Base-by-base conservation (phyloP, 2,888 invertebrate genomes). In the Ophioninae sp. region DNA sequence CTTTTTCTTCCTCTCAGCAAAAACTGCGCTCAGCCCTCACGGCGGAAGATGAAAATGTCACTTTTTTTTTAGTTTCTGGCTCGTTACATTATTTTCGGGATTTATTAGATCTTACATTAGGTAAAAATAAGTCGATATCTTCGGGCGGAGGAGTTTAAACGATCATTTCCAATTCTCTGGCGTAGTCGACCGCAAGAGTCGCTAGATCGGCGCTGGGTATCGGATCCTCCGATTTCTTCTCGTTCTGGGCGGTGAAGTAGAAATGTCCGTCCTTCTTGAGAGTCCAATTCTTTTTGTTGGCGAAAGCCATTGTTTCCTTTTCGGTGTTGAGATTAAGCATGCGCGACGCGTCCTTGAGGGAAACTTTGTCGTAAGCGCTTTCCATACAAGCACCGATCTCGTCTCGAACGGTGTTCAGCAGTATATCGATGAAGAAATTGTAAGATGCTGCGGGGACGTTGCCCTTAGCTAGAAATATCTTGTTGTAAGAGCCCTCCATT, bases 401-500 rank as follows among this genome's bases (percentile, higher is more conserved):
- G 88, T 97, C 97, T 69, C 99, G 95, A 50, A 99, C 98, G 0
- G 99, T 99, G 89, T 99, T 97, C 72, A 99, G 93, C 20, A 99
- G 94, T 82, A 98, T 98, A 88, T 99, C 98, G 95, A 99, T 99
- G 93, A 99, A 99, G 89, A 98, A 96, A 85, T 97, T 98, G 93
- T 99, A 99, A 85, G 97, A 97, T 85, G 97, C 97, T 0, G 99
- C 98, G 82, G 99, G 99, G 6, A 99, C 99, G 93, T 98, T 98
- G 37, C 97, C 98, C 94, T 96, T 95, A 0, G 96, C 95, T 76
- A 96, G 91, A 85, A 93, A 93, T 91, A 96, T 96, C 94, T 99
- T 99, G 92, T 99, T 99, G 92, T 99, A 99, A 87, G 98, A 98
- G 69, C 99, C 99, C 93, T 99, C 99, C 99, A 99, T 99, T 77